Evolutionary conservation across 2,888 invertebrate genomes (phyloP), one percentile per base, ranked within the genome.

Genomic region (Platyscelio sp.): DNA sequence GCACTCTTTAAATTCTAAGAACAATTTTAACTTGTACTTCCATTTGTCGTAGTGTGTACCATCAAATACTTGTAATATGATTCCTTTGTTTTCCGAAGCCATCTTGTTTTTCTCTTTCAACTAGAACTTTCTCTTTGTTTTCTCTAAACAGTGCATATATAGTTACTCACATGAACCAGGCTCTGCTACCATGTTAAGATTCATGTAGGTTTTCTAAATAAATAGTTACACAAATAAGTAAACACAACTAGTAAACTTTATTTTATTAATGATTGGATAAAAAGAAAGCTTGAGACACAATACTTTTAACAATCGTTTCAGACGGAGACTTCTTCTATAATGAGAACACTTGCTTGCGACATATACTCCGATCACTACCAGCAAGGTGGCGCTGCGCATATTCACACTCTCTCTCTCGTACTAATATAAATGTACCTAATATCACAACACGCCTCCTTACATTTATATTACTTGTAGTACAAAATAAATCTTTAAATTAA

Each of bases 21-120:
- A 83, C n/a, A 83, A 71, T 7, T 78, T 83, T 22, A 83, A 72
- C 22, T 65, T 79, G 15, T 77, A 83, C 67, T 72, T 83, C 77
- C 83, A 78, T 54, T 83, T 83, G 5, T 77, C 83, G 20, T 83
- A 61, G 38, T 77, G n/a, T 65, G 58, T 83, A 0, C 83, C 83
- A 6, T 83, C 77, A 56, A 83, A 83, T 40, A 83, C 38, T 78
- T 83, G 83, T 20, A 77, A 15, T 18, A 38, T 77, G 18, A 82
- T 77, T 61, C 60, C 76, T 61, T 27, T 61, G 24, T 40, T 61
- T 18, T 61, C 60, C 7, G 60, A 38, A 13, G 22, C 24, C 60
- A 18, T 40, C 40, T 40, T 61, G 15, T 40, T 22, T 27, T 56
- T 54, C 26, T 40, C 13, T 27, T 56, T 54, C 26, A 26, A 26